Conservation (phyloP, 1,140 invertebrate genomes). For the Ylistrum balloti region DNA sequence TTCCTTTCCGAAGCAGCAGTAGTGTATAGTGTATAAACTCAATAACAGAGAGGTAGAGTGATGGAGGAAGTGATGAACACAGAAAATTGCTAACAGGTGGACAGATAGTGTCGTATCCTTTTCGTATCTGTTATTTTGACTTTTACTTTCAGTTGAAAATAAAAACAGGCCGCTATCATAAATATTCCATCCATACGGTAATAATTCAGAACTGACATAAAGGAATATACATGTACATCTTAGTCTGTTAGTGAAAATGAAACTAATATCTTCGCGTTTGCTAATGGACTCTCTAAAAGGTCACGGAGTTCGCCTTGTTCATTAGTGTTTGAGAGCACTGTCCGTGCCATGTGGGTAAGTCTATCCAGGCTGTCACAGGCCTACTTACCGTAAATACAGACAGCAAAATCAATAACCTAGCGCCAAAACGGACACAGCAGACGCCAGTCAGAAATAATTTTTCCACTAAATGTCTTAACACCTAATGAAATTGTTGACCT, state of each 20-base stretch:
- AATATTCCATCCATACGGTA: too few relatives aligned
- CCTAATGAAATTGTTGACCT: constrained; percentile 38
- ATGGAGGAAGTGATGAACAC: too few relatives aligned
- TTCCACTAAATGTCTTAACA: constrained; percentile 39
- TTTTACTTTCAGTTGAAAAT: too few relatives aligned
- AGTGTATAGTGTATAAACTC: too few relatives aligned
- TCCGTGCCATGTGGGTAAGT: background rate
- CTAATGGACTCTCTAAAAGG: background rate
- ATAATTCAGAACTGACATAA: too few relatives aligned
- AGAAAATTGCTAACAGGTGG: too few relatives aligned
- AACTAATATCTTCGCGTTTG: background rate
- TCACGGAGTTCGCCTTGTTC: background rate
- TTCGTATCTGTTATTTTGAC: too few relatives aligned
- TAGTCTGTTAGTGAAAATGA: background rate
- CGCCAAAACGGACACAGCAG: background rate
- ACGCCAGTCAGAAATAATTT: constrained; percentile 16
- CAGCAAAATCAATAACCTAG: background rate
- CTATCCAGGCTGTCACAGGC: background rate
- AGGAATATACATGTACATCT: too few relatives aligned
- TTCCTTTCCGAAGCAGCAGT: too few relatives aligned
- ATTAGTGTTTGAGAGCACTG: background rate
- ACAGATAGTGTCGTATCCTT: too few relatives aligned
- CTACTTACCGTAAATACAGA: background rate
- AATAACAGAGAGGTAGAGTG: too few relatives aligned
- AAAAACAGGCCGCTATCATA: too few relatives aligned